A percentile compares a stretch with the other conserved stretches of the same genome.
Evolutionary conservation across 1,140 invertebrate genomes (phyloP).

Genomic region (Brachionus asplanchnoidis): DNA sequence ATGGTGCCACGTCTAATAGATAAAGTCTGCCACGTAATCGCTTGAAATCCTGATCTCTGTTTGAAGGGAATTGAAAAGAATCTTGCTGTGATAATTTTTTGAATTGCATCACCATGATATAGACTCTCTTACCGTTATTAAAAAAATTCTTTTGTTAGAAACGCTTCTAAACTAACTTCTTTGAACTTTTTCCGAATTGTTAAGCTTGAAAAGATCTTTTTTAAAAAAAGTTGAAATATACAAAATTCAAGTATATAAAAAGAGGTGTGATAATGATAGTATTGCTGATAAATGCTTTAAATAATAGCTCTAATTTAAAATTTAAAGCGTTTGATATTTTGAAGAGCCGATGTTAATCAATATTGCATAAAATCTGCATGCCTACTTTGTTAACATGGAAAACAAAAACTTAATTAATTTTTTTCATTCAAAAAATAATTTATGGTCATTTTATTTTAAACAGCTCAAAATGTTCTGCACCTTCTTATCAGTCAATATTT

Average conservation of each 20-base stretch:
- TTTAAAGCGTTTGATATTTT: background rate
- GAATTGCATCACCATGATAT: background rate
- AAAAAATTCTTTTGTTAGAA: background rate
- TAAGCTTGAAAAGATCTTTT: background rate
- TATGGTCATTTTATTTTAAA: no score
- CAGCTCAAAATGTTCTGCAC: no score
- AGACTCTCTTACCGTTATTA: background rate
- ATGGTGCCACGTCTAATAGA: slow-evolving; percentile 22
- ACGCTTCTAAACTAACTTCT: background rate
- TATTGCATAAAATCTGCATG: background rate
- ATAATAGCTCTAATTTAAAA: background rate
- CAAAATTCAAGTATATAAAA: background rate
- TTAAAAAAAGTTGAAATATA: background rate
- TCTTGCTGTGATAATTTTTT: slow-evolving; percentile 26
- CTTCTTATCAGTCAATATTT: no score
- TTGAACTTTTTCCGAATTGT: background rate
- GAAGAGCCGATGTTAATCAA: background rate
- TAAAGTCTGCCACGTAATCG: background rate
- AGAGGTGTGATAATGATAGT: background rate
- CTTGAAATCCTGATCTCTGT: background rate
- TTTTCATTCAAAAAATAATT: no score
- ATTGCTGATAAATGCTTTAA: background rate
- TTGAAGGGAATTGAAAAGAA: background rate
- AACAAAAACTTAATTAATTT: no score
- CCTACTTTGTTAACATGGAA: no score